Evolutionary conservation across 2,113 vertebrate species (phyloP), one percentile per base, ranked within the genome.

Genomic region (Vombatus ursinus): DNA sequence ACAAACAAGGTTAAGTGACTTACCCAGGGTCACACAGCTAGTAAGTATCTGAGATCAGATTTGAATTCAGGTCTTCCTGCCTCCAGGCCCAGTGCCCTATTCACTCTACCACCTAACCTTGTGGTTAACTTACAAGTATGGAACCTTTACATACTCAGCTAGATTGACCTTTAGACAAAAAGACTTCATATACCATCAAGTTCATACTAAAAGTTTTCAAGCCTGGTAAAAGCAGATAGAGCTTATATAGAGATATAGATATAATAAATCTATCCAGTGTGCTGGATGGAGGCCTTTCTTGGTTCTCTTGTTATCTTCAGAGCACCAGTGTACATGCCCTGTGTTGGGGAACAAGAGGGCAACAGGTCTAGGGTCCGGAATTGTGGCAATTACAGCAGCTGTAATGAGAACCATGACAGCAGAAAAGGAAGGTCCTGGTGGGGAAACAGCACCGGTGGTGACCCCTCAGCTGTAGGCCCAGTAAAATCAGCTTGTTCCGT

Each of bases 371-470:
- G 31, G 4, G 12, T 3, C 16, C 14, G 16, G 11, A 31, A 61
- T 61, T 61, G 97, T 98, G 28, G 96, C 97, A 8, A 84, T 96
- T 49, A 95, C 97, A 1, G 97, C 97, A 9, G 95, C 90, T 3
- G 97, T 98, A 26, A 28, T 98, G 98, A 91, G 94, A 93, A 23
- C 98, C 95, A 24, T 96, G 96, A 47, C 98, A 93, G 91, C 92
- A n/a, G 97, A 98, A 57, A 97, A 97, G 77, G 98, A 98, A 68
- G 95, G 97, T 91, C 0, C 98, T 96, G 95, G 98, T 98, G 98
- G 98, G 89, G 98, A 98, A 24, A 54, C 90, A 1, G 44, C 19
- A 3, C 61, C 16, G 61, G 31, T 14, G 4, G 89, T n/a, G 0
- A 44, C 91, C 1, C 14, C 44, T 5, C 95, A 96, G 26, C 52